These are phyloP conservation scores for Tribolium castaneum DNA, from an alignment of 1,140 invertebrate genomes.

Conservation along the genomic window DNA sequence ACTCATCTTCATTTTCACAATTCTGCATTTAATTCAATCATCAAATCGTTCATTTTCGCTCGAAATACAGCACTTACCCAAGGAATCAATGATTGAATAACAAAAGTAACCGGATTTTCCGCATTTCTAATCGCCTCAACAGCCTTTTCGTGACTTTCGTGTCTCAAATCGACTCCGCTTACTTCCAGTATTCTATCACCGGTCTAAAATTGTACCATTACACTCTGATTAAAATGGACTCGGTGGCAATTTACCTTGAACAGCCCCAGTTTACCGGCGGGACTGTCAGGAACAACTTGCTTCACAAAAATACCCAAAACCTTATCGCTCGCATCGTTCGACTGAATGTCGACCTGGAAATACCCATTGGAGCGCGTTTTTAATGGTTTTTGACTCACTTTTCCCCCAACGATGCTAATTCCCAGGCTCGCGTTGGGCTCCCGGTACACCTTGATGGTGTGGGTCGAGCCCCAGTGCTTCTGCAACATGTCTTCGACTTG, in stretches of 20 bases:
- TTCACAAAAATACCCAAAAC: conserved; percentile 98
- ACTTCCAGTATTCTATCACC: conserved; percentile 93
- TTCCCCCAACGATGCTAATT: conserved; percentile 97
- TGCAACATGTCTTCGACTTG: conserved; percentile 62
- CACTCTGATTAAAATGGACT: not conserved
- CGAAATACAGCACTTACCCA: conserved; percentile 69
- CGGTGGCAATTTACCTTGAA: conserved; percentile 75
- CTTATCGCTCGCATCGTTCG: conserved; percentile 57
- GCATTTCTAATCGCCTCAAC: conserved; percentile 96
- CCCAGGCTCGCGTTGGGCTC: conserved; percentile 82
- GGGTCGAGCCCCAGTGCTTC: conserved; percentile 90
- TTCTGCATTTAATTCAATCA: not conserved
- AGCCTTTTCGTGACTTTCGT: conserved; percentile 92
- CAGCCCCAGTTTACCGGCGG: conserved; percentile 89
- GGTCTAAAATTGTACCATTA: conserved; percentile 69
- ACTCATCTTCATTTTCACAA: conserved; percentile 16
- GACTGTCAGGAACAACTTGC: conserved; percentile 93
- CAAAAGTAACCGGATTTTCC: conserved; percentile 88
- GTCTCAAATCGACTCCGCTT: conserved; percentile 90
- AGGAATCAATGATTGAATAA: conserved; percentile 91
- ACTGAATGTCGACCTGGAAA: conserved; percentile 70
- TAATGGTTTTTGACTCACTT: conserved; percentile 70
- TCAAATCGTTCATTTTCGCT: not conserved
- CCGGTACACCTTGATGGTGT: conserved; percentile 78
- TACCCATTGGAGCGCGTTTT: conserved; percentile 6